A percentile compares a stretch with the other conserved stretches of the same genome.
Evolutionary conservation across 1,140 invertebrate species (phyloP).

Genomic region (Brachionus angularis): DNA sequence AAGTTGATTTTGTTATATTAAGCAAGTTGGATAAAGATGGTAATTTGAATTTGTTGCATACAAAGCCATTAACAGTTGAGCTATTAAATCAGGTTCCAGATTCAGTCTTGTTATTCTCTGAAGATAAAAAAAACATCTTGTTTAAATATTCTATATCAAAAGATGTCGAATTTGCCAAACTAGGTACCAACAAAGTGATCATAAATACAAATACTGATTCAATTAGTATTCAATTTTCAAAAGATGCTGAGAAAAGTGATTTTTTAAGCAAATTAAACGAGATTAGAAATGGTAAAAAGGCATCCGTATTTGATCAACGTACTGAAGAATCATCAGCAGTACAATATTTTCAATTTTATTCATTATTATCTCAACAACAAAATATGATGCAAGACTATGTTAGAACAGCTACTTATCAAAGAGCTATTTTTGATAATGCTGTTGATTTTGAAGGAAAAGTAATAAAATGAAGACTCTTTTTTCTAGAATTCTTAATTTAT

Average conservation of each 20-base stretch:
- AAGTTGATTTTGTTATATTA: conserved; percentile 13
- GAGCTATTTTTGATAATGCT: conserved; percentile 87
- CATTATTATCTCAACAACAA: conserved; percentile 96
- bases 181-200: conserved; percentile 30
- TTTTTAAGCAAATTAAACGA: neutral
- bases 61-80: neutral
- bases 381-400: conserved; percentile 99
- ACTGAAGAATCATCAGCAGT: conserved; percentile 94
- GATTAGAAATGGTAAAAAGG: conserved; percentile 46
- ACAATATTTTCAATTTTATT: conserved; percentile 94
- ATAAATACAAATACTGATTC: conserved; percentile 18
- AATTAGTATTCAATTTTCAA: conserved; percentile 15
- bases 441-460: conserved; percentile 75
- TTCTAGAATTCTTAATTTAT: neutral
- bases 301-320: conserved; percentile 79
- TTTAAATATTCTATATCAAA: neutral
- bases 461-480: neutral
- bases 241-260: neutral
- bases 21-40: conserved; percentile 33
- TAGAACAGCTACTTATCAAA: conserved; percentile 93
- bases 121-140: conserved; percentile 1
- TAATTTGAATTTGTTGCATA: neutral
- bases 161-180: conserved; percentile 32
- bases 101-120: neutral
- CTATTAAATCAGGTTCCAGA: conserved; percentile 6